Percentiles rank a stretch among this genome's conserved stretches.
Evolutionary conservation across 2,888 invertebrate genomes (phyloP).

Genomic region (Crepidodera aurea): DNA sequence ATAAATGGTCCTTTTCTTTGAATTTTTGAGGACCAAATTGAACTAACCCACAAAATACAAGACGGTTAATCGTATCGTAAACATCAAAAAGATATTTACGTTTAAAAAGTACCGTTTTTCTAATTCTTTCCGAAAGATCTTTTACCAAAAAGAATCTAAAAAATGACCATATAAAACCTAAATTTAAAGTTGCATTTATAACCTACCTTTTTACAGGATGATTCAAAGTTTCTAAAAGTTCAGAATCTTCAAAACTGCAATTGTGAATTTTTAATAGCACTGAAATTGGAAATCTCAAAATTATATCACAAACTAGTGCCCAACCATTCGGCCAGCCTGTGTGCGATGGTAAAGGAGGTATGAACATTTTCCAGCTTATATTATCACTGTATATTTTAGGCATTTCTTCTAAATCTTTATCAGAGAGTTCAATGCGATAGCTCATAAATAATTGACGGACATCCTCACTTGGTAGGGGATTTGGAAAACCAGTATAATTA

Average conservation of each 20-base stretch:
- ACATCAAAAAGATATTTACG: slow-evolving; percentile 69
- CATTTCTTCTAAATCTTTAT: slow-evolving; percentile 61
- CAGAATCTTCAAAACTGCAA: slow-evolving; percentile 66
- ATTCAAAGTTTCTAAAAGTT: slow-evolving; percentile 66
- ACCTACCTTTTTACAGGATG: slow-evolving; percentile 69
- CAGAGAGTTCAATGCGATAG: slow-evolving; percentile 49
- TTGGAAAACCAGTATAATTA: slow-evolving; percentile 51
- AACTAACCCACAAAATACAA: slow-evolving; percentile 73
- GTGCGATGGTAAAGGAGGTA: slow-evolving; percentile 72
- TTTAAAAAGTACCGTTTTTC: slow-evolving; percentile 64
- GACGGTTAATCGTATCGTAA: slow-evolving; percentile 65
- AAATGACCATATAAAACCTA: background rate
- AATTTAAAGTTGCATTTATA: too few relatives aligned
- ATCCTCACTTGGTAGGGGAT: slow-evolving; percentile 52
- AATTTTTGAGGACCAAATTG: slow-evolving; percentile 72
- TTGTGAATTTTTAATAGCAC: slow-evolving; percentile 74
- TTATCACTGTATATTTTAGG: slow-evolving; percentile 63
- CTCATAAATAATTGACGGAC: slow-evolving; percentile 48
- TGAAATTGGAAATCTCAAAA: slow-evolving; percentile 74
- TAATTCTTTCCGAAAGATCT: slow-evolving; percentile 66
- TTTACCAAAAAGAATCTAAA: slow-evolving; percentile 67
- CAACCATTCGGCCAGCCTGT: slow-evolving; percentile 65
- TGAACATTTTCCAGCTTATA: slow-evolving; percentile 75
- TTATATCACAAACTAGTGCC: slow-evolving; percentile 73
- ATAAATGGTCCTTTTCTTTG: slow-evolving; percentile 76